These are phyloP conservation scores for Strigamia crassipes DNA, from an alignment of 2,888 invertebrate genomes.

Conservation along the genomic window DNA sequence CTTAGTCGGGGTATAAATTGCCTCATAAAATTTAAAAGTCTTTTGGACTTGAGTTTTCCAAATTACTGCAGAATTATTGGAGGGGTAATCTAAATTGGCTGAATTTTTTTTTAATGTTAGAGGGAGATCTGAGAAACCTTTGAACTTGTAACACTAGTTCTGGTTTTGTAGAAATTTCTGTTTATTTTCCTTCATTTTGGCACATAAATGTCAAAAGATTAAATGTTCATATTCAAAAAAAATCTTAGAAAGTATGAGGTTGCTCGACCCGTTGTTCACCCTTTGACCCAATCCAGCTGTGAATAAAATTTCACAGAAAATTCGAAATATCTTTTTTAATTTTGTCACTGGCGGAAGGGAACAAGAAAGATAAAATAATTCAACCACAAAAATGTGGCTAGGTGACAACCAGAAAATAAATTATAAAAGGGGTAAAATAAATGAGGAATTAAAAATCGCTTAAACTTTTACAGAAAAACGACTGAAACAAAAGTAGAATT, in stretches of 20 bases:
- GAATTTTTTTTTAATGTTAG: background rate
- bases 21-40: background rate
- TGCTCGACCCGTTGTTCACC: conserved; percentile 33
- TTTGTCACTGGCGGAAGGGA: background rate
- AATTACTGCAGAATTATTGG: conserved; percentile 24
- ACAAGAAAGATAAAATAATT: background rate
- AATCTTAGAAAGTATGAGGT: conserved; percentile 17
- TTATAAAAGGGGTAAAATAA: background rate
- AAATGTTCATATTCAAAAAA: background rate
- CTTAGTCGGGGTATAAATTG: conserved; percentile 5
- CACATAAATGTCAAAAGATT: conserved; percentile 5
- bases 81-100: conserved; percentile 12
- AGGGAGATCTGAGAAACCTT: background rate
- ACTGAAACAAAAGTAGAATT: too few relatives aligned
- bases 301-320: conserved; percentile 12
- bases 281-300: conserved; percentile 34
- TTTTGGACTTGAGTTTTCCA: background rate
- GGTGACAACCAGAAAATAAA: background rate
- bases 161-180: background rate
- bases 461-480: too few relatives aligned
- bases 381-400: background rate
- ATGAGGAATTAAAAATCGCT: background rate
- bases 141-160: conserved; percentile 17
- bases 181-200: conserved; percentile 21
- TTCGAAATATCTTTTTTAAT: background rate